Conservation (phyloP, 2,888 invertebrate species). For the Crocallis elinguaria region DNA sequence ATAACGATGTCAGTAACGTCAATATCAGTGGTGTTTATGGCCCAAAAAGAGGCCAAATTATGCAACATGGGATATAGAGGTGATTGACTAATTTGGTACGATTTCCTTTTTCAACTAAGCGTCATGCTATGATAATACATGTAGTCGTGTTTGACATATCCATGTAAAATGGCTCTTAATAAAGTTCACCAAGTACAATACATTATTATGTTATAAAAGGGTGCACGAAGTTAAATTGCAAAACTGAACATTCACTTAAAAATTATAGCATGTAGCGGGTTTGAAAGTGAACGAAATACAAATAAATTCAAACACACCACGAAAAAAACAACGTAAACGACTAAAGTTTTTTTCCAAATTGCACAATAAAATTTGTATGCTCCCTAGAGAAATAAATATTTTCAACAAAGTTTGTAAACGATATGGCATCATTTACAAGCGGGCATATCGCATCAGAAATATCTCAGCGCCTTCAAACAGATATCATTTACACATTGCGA, state of each 20-base stretch:
- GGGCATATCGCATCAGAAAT: constrained; percentile 17
- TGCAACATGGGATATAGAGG: too few relatives aligned
- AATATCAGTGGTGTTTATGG: too few relatives aligned
- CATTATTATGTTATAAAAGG: too few relatives aligned
- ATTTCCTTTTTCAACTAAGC: too few relatives aligned
- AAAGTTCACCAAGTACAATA: too few relatives aligned
- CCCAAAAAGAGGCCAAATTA: too few relatives aligned
- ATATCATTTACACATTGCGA: background rate
- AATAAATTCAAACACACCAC: constrained; percentile 31
- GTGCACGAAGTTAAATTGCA: background rate
- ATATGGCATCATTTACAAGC: constrained; percentile 57
- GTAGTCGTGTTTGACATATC: too few relatives aligned
- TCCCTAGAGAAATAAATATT: constrained; percentile 55
- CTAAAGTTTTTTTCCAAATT: constrained; percentile 43
- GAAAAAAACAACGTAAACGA: constrained; percentile 35
- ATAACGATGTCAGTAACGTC: too few relatives aligned
- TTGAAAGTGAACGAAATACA: constrained; percentile 13
- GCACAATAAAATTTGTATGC: constrained; percentile 45
- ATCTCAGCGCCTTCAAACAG: constrained; percentile 11
- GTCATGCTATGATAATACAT: too few relatives aligned
- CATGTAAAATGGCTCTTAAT: too few relatives aligned
- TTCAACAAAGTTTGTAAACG: constrained; percentile 57
- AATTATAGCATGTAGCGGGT: constrained; percentile 14
- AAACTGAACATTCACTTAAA: constrained; percentile 5
- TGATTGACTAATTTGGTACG: too few relatives aligned